phyloP scores from a whole-genome alignment of 2,888 invertebrate genomes.

The Yponomeuta evonymella region DNA sequence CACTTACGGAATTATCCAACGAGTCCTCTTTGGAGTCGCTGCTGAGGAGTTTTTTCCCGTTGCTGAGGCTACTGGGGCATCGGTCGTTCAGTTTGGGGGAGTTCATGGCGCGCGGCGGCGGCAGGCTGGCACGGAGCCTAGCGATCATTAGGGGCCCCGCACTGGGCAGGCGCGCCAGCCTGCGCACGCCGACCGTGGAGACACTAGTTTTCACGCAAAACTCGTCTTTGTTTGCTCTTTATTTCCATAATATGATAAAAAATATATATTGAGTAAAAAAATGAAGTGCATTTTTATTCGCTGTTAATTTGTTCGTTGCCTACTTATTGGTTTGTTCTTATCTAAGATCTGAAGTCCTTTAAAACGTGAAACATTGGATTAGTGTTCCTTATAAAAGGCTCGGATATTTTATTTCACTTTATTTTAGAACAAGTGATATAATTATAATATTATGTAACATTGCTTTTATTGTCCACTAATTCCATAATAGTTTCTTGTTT shows the following conservation, averaged over 20 bases:
- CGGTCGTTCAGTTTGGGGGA: slow-evolving; percentile 65
- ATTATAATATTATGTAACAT: too few species aligned
- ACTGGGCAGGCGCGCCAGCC: slow-evolving; percentile 15
- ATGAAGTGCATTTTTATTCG: too few species aligned
- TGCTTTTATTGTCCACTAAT: too few species aligned
- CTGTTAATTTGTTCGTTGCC: too few species aligned
- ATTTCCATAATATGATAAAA: background rate
- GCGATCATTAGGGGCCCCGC: slow-evolving; percentile 10
- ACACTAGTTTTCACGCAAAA: background rate
- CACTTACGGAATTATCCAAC: slow-evolving; percentile 64
- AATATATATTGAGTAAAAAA: too few species aligned
- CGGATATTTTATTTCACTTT: too few species aligned
- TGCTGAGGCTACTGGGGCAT: slow-evolving; percentile 58
- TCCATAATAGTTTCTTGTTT: too few species aligned
- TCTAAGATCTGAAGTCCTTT: too few species aligned
- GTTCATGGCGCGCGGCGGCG: slow-evolving; percentile 39
- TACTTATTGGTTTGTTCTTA: too few species aligned
- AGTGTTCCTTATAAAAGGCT: too few species aligned
- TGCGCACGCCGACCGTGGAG: background rate
- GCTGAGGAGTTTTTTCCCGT: slow-evolving; percentile 52
- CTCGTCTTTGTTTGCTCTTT: background rate
- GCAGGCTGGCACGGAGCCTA: background rate
- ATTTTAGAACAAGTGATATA: too few species aligned
- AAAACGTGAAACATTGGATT: too few species aligned
- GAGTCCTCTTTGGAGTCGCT: slow-evolving; percentile 63